Percentiles rank a stretch among this genome's conserved stretches.
Conservation (phyloP, 2,797 vertebrate genomes). For the Semaprochilodus insignis region DNA sequence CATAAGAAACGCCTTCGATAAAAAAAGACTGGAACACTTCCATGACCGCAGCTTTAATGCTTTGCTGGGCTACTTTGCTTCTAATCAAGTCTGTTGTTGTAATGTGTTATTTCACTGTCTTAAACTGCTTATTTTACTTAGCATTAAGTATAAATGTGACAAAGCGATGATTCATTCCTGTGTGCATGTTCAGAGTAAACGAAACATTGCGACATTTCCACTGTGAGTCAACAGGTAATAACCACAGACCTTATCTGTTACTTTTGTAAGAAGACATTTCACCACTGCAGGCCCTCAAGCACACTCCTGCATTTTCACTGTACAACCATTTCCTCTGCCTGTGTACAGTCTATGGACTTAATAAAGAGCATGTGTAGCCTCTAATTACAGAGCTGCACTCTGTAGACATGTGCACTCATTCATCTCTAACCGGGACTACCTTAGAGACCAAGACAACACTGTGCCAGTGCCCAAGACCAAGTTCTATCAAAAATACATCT, state of each 20-base stretch:
- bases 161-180: not conserved
- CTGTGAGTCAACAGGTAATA: not conserved
- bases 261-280: not conserved
- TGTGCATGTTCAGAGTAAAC: not conserved
- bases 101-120: not conserved
- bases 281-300: not conserved
- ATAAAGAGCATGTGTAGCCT: slow-evolving; percentile 42
- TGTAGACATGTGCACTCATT: slow-evolving; percentile 12
- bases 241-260: not conserved
- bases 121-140: not conserved
- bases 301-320: not conserved
- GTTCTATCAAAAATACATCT: not conserved
- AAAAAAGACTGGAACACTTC: not conserved
- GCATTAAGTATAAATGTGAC: not conserved
- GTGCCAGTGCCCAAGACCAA: not conserved
- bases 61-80: not conserved
- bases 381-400: slow-evolving; percentile 49
- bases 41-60: not conserved
- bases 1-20: not conserved
- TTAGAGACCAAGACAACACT: not conserved
- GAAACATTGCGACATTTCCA: not conserved
- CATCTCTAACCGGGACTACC: slow-evolving; percentile 1
- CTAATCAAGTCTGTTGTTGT: not conserved
- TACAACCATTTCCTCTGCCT: not conserved
- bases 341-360: slow-evolving; percentile 15